A percentile compares a stretch with the other conserved stretches of the same genome.
These are phyloP conservation scores for Piliocolobus tephrosceles DNA, from an alignment of 2,113 vertebrate genomes.

Conservation along the genomic window DNA sequence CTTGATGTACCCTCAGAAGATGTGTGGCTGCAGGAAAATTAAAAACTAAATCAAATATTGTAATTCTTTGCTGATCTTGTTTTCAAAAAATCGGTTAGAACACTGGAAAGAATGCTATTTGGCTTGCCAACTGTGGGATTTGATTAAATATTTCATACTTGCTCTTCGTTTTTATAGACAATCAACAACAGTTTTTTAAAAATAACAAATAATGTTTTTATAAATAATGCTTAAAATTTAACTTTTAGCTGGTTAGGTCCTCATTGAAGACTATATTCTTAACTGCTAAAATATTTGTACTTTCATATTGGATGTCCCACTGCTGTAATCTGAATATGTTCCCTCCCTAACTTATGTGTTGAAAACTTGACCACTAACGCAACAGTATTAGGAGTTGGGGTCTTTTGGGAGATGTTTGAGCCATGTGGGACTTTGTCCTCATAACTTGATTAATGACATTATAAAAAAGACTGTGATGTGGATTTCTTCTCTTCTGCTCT, in stretches of 20 bases:
- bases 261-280: neutral
- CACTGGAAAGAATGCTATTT: neutral
- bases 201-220: neutral
- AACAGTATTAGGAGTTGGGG: neutral
- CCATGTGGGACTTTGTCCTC: neutral
- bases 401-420: too few relatives aligned
- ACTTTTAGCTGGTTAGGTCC: neutral
- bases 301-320: neutral
- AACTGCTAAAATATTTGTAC: neutral
- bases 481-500: neutral
- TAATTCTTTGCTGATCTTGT: neutral
- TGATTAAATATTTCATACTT: neutral
- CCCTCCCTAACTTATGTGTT: neutral
- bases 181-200: neutral
- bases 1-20: neutral
- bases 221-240: constrained; percentile 27
- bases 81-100: neutral
- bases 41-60: neutral
- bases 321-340: neutral
- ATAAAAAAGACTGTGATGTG: neutral
- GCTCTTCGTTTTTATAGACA: neutral
- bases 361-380: neutral
- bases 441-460: neutral
- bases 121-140: neutral
- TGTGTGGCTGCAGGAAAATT: neutral